Evolutionary conservation across 2,113 vertebrate species (phyloP), one percentile per base, ranked within the genome.

Genomic region (Podiceps cristatus): DNA sequence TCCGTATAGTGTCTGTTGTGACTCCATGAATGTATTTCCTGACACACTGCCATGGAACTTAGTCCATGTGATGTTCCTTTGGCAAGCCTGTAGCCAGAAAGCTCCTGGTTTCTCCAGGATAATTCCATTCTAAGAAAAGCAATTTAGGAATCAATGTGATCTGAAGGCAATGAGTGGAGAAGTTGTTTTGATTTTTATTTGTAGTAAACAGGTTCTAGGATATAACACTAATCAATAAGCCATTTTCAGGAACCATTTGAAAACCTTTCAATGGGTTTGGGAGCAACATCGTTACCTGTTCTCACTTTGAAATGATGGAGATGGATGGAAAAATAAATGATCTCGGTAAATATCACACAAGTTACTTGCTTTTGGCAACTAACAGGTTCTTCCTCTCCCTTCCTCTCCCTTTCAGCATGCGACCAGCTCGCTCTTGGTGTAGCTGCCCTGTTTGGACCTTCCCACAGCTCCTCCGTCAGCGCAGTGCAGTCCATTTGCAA

Each of bases 401-500:
- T 18, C 17, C 42, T 28, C 7, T 24, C 59, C 28, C 23, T 74
- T 60, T 2, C 25, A 99, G 99, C 99, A 7, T 99, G 99, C 25
- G 99, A 99, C 97, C 99, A 99, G 98, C 97, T 99, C 66, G 99
- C 99, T 4, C 98, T 99, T 71, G 99, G 99, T 3, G 99, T 99
- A 27, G 99, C 99, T 2, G 99, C 99, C 3, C 98, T 99, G 3
- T 99, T 99, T 3, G 99, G 99, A 49, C 99, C 99, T 3, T 99
- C 99, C 17, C 99, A 99, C 97, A 99, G 99, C 96, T 99, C 99
- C 4, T 99, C 99, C 0, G 99, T 99, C 96, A 99, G 99, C 0
- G 99, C 99, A 0, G 99, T 99, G 73, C 99, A 99, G 97, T 99
- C 99, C 20, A 99, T 99, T 79, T 99, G 99, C 95, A 99, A 99